Evolutionary conservation across 1,140 invertebrate genomes (phyloP).

Genomic region (Cherax destructor): DNA sequence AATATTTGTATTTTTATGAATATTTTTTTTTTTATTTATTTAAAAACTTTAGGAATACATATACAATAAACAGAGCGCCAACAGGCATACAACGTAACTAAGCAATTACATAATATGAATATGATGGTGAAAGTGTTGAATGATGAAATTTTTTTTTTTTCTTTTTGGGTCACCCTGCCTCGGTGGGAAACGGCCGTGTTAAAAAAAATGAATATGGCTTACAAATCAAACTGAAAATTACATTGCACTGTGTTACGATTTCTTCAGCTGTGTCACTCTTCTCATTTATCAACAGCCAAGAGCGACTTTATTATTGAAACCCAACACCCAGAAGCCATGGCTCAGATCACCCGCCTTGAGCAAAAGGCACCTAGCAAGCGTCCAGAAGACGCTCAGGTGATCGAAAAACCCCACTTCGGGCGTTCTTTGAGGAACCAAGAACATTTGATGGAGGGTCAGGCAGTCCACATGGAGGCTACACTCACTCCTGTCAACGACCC

Average conservation of each 20-base stretch:
- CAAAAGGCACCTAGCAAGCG: constrained; percentile 85
- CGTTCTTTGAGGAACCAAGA: constrained; percentile 89
- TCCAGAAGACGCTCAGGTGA: constrained; percentile 84
- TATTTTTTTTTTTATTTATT: not conserved
- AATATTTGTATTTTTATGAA: not conserved
- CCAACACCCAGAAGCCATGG: constrained; percentile 94
- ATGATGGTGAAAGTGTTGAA: no score
- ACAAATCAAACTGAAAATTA: no score
- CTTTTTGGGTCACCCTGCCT: no score
- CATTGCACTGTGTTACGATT: not conserved
- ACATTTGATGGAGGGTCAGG: constrained; percentile 89
- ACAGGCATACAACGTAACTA: no score
- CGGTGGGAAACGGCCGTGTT: no score
- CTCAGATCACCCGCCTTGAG: constrained; percentile 94
- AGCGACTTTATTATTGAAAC: constrained; percentile 84
- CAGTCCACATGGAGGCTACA: constrained; percentile 95
- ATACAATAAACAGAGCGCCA: no score
- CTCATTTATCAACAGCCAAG: constrained; percentile 71
- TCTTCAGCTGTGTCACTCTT: not conserved
- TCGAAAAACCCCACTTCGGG: constrained; percentile 92
- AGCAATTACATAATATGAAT: no score
- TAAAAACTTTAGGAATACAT: no score
- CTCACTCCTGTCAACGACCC: constrained; percentile 96
- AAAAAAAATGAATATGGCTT: no score
- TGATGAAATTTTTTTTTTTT: no score